Evolutionary conservation across 2,797 vertebrate species (phyloP), one percentile per base, ranked within the genome.

Genomic region (Todus mexicanus): DNA sequence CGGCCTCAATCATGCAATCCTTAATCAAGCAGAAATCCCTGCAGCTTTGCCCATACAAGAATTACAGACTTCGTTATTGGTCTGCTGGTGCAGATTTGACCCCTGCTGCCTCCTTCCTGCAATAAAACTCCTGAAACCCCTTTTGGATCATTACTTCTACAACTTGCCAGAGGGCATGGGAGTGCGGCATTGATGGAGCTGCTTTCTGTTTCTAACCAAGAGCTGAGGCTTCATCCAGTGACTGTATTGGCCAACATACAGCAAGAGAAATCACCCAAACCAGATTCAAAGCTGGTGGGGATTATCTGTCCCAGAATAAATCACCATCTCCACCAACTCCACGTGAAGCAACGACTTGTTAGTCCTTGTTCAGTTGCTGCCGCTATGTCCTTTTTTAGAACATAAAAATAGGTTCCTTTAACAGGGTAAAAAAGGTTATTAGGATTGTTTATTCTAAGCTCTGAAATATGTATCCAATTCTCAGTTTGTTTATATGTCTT

Each of bases 1-100:
- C 77, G 89, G 93, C 85, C 87, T 92, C 91, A 84, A 96, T 96
- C 94, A 93, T 37, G 37, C 82, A 91, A 73, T 70, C 89, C 89
- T 91, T 95, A 91, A 83, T 89, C 91, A 88, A 91, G 92, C 84
- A 96, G 92, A 96, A 96, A 92, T 86, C 91, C 94, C 96, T 61
- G 79, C 89, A 91, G 94, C 89, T 76, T 74, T 91, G 76, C 84
- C 90, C 83, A 91, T 71, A 48, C 40, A 78, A 88, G 84, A 92
- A 90, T 91, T 92, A 93, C 65, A 89, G 87, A 69, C 73, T 78
- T 51, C 65, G 87, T 91, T 86, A 93, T 65, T 78, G 91, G 91
- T 69, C 87, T 94, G 77, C 73, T 81, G 89, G 66, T 43, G 56
- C 73, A 92, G 73, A 86, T 81, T 92, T 91, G 93, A 95, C 87